Evolutionary conservation across 2,797 vertebrate genomes (phyloP).

Genomic region (Diglossa cyanea): DNA sequence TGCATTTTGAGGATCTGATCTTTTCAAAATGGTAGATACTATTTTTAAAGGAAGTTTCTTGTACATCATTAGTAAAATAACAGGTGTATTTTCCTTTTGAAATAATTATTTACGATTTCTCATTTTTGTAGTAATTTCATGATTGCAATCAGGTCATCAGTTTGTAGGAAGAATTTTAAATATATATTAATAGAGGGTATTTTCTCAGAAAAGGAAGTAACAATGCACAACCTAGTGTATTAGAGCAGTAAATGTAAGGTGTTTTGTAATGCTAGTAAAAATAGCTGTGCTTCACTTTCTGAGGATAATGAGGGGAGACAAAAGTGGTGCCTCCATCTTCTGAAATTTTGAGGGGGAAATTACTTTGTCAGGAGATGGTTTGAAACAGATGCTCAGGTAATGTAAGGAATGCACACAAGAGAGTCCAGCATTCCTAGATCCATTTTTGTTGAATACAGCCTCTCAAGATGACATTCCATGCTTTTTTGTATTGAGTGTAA

Average conservation of each 20-base stretch:
- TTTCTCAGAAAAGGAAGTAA: not conserved
- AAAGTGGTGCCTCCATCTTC: not conserved
- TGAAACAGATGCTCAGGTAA: not conserved
- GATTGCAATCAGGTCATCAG: not conserved
- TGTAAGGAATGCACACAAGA: not conserved
- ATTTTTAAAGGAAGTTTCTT: not conserved
- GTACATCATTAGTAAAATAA: not conserved
- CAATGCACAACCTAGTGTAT: not conserved
- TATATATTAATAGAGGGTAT: not conserved
- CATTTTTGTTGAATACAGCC: not conserved
- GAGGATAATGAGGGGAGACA: not conserved
- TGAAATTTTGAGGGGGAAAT: constrained; percentile 7
- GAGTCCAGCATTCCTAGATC: not conserved
- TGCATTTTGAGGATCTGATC: not conserved
- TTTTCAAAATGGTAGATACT: not conserved
- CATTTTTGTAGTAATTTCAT: not conserved
- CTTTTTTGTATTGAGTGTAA: not conserved
- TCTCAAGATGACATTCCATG: not conserved
- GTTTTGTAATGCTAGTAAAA: constrained; percentile 37
- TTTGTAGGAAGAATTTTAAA: not conserved
- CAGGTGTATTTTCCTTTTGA: not conserved
- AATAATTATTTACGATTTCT: not conserved
- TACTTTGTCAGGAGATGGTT: not conserved
- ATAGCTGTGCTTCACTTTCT: not conserved
- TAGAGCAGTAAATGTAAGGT: not conserved